A percentile compares a stretch with the other conserved stretches of the same genome.
phyloP scores from a whole-genome alignment of 2,797 vertebrate species.

The Cyclura pinguis region DNA sequence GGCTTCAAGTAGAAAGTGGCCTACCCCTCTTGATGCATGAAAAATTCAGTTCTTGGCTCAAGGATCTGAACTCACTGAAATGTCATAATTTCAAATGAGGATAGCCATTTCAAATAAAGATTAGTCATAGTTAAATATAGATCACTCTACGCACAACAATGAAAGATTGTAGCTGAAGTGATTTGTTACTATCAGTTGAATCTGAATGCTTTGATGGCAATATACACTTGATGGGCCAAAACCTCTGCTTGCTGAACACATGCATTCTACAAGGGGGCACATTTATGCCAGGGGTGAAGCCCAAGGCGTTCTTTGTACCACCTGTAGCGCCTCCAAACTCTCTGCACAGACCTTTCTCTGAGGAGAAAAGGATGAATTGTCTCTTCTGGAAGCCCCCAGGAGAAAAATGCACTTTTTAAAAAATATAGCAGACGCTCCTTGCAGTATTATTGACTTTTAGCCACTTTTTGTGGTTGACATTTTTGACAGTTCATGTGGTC shows the following conservation, averaged over 20 bases:
- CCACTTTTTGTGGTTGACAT: no score
- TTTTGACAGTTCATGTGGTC: no score
- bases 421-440: no score
- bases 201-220: conserved; percentile 38
- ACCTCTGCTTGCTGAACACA: not conserved
- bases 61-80: conserved; percentile 66
- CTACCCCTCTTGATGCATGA: conserved; percentile 62
- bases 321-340: no score
- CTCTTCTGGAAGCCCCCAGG: no score
- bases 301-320: no score
- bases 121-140: conserved; percentile 37
- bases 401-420: no score
- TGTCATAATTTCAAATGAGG: conserved; percentile 54
- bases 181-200: conserved; percentile 32
- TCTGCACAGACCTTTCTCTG: no score
- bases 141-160: conserved; percentile 17
- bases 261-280: not conserved
- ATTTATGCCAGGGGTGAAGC: no score
- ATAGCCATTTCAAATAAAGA: no score
- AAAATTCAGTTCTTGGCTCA: conserved; percentile 60
- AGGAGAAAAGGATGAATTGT: no score
- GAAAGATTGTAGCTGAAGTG: not conserved
- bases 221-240: conserved; percentile 11
- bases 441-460: no score
- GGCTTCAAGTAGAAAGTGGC: conserved; percentile 52